Evolutionary conservation across 1,140 invertebrate genomes (phyloP).

Genomic region (Conus ventricosus): DNA sequence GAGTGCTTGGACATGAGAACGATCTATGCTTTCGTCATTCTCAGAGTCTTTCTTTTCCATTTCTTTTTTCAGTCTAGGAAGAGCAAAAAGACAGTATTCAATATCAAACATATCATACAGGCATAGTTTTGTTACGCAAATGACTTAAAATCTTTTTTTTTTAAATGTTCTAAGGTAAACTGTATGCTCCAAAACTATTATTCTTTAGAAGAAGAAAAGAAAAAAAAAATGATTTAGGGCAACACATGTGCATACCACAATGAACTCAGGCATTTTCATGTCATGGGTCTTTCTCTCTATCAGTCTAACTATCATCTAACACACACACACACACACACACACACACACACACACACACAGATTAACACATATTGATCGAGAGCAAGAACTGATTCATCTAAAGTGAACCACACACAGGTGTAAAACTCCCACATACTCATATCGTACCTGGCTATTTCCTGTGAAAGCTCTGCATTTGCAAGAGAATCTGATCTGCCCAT

Average conservation of each 20-base stretch:
- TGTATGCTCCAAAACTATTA: no score
- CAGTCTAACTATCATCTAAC: no score
- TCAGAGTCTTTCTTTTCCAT: slow-evolving; percentile 91
- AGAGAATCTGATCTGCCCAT: slow-evolving; percentile 72
- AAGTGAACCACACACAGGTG: neutral
- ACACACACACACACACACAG: neutral
- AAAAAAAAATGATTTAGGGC: no score
- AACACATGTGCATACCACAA: no score
- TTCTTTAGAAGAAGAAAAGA: no score
- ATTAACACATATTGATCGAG: neutral
- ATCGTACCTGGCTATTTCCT: slow-evolving; percentile 77
- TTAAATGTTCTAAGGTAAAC: no score
- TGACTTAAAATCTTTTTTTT: no score
- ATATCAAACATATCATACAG: no score
- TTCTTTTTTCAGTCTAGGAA: slow-evolving; percentile 85
- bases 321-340: neutral
- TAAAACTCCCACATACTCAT: neutral
- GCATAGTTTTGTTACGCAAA: no score
- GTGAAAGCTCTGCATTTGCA: slow-evolving; percentile 79
- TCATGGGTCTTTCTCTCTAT: no score
- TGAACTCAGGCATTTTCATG: no score
- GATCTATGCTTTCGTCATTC: slow-evolving; percentile 88
- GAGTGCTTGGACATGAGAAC: slow-evolving; percentile 87
- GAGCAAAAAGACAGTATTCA: neutral
- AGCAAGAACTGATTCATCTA: neutral